Conservation (phyloP, 2,888 invertebrate genomes). For the Pasiphila rectangulata region DNA sequence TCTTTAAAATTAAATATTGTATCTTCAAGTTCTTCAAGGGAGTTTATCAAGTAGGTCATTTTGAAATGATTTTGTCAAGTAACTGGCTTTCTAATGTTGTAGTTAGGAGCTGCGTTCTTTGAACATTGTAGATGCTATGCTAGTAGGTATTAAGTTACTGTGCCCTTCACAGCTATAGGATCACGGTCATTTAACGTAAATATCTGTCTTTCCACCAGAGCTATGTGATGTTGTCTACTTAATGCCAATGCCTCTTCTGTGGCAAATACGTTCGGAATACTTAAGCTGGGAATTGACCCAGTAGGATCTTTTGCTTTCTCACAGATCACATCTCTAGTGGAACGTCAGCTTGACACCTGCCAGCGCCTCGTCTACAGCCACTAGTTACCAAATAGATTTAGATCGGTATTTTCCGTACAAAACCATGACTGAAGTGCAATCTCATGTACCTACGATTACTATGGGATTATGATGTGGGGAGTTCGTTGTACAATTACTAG, state of each 20-base stretch:
- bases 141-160: conserved; percentile 5
- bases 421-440: not conserved
- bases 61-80: conserved; percentile 43
- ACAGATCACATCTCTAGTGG: too few relatives aligned
- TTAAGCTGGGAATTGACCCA: too few relatives aligned
- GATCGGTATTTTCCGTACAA: not conserved
- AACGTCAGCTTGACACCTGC: not conserved
- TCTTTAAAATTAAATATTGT: conserved; percentile 41
- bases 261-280: too few relatives aligned
- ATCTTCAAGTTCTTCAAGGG: conserved; percentile 43
- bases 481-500: not conserved
- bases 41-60: conserved; percentile 45
- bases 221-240: too few relatives aligned
- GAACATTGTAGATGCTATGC: conserved; percentile 5
- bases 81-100: conserved; percentile 41
- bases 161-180: conserved; percentile 6
- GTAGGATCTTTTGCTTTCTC: too few relatives aligned
- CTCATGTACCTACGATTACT: too few relatives aligned
- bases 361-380: not conserved
- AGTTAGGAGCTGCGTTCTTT: conserved; percentile 12
- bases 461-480: not conserved
- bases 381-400: not conserved
- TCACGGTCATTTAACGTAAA: not conserved
- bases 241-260: too few relatives aligned
- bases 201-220: not conserved